These are phyloP conservation scores for Brachionus plicatilis DNA, from an alignment of 1,140 invertebrate species.

Conservation along the genomic window DNA sequence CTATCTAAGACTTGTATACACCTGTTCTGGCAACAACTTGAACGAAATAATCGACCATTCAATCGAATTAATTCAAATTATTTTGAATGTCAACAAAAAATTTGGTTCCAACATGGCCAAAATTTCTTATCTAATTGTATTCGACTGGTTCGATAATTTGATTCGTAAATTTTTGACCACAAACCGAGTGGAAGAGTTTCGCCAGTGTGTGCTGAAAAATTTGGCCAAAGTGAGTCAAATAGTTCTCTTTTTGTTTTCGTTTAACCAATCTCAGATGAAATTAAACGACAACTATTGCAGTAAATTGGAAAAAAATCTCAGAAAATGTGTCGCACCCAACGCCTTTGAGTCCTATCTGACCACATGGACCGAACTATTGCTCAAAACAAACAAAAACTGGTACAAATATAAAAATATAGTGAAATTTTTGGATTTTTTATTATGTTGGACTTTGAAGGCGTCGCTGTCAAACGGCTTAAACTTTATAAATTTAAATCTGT, in stretches of 20 bases:
- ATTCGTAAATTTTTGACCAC: background rate
- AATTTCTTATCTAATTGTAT: conserved; percentile 12
- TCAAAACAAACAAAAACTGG: conserved; percentile 29
- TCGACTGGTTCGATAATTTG: conserved; percentile 35
- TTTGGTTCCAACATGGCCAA: background rate
- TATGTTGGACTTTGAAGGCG: background rate
- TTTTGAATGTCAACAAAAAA: conserved; percentile 32
- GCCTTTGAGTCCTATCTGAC: background rate
- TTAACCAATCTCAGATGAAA: background rate
- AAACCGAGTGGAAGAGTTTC: conserved; percentile 2
- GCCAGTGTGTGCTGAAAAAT: background rate
- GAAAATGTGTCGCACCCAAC: background rate
- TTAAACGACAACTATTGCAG: background rate
- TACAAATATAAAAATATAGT: conserved; percentile 35
- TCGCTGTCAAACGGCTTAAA: background rate
- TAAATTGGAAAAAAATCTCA: conserved; percentile 4
- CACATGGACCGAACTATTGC: conserved; percentile 8
- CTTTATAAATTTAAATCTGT: background rate
- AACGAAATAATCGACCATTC: conserved; percentile 25
- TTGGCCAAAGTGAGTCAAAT: background rate
- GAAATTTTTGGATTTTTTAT: conserved; percentile 9
- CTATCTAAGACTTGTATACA: conserved; percentile 12
- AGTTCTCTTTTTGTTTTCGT: background rate
- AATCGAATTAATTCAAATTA: conserved; percentile 12
- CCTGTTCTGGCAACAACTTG: background rate